Evolutionary conservation across 2,113 vertebrate genomes (phyloP).

Genomic region (Guaruba guarouba): DNA sequence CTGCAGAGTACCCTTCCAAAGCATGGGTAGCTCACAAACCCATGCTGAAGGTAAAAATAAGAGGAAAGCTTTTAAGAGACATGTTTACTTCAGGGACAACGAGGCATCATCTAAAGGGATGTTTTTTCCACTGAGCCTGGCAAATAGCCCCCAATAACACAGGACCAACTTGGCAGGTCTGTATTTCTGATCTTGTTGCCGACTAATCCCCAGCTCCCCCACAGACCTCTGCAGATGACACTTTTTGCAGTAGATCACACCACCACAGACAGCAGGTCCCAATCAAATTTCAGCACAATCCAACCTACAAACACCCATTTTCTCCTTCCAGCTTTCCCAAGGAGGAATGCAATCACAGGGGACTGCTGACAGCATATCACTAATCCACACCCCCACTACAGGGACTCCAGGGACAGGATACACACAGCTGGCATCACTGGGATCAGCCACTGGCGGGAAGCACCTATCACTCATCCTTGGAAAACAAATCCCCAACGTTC

Average conservation of each 20-base stretch:
- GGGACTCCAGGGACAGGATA: background rate
- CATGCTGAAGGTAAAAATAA: background rate
- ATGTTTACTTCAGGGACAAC: background rate
- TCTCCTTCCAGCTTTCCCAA: background rate
- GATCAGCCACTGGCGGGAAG: accelerated
- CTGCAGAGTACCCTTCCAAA: background rate
- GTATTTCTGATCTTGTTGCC: background rate
- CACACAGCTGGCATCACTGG: background rate
- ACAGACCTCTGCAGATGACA: accelerated
- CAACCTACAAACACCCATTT: background rate
- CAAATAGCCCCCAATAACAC: background rate
- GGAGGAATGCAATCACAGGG: background rate
- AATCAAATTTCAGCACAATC: background rate
- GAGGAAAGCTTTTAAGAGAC: background rate
- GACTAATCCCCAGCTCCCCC: background rate
- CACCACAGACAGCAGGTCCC: background rate
- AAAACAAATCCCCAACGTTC: background rate
- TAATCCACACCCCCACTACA: background rate
- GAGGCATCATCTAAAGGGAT: background rate
- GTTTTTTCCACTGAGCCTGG: background rate
- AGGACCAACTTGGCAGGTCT: background rate
- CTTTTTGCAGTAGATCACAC: background rate
- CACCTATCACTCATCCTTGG: background rate
- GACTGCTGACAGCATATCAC: background rate
- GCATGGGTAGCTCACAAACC: background rate